Evolutionary conservation across 1,140 invertebrate genomes (phyloP), one percentile per base, ranked within the genome.

Genomic region (Temnothorax longispinosus): DNA sequence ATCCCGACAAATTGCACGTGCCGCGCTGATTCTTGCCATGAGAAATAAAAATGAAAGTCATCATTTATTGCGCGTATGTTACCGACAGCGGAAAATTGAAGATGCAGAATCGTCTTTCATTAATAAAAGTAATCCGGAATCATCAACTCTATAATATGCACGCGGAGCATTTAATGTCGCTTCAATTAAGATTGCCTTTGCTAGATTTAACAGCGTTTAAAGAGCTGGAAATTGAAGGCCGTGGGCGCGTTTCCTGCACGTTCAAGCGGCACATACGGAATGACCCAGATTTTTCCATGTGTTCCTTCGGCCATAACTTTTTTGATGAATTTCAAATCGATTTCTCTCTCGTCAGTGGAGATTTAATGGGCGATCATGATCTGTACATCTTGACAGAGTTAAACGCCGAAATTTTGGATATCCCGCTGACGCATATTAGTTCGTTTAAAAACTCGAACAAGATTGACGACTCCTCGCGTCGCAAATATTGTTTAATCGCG

Each of bases 131-230:
- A 52, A 81, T 41, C 21, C n/a, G 15, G 15, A 52, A 67, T 80
- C 77, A 54, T 80, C 62, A 69, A 54, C 35, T 4, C 8, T n/a
- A 7, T 27, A 27, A 7, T 27, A 27, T 50, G 11, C 52, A 47
- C 41, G 54, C 18, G 21, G 67, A 35, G 56, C 27, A 58, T 82
- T 82, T 74, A 75, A 84, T 50, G 56, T 84, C 69, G 54, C 41
- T 60, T 38, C 67, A 74, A 74, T 82, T 75, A 84, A 58, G 64
- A 84, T 75, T 38, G 67, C 54, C 67, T 74, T 75, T 84, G 56
- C 41, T 7, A 44, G 54, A 74, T 75, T 84, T 60, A 84, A 84
- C 18, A 8, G 27, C 41, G 32, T 60, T 75, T 50, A 84, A 84
- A 75, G 27, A 44, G 56, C 56, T 4, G 54, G 27, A 15, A 47